A percentile compares a stretch with the other conserved stretches of the same genome.
Evolutionary conservation across 1,140 invertebrate genomes (phyloP).

Genomic region (Meloidogyne hapla): DNA sequence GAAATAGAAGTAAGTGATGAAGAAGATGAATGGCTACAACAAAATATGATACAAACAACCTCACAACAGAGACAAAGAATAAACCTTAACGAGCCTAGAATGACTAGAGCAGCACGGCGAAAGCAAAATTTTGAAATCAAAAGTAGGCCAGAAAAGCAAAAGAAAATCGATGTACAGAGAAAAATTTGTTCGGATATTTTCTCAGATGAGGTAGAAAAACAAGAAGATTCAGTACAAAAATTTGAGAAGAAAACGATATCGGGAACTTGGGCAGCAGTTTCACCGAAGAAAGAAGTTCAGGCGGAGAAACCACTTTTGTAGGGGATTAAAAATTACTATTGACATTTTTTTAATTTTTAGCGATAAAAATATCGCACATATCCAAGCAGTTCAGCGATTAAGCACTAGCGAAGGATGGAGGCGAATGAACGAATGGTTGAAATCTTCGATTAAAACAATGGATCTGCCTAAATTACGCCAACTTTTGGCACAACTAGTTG

Average conservation of each 20-base stretch:
- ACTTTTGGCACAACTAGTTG: conserved; percentile 15
- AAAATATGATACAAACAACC: background rate
- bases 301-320: background rate
- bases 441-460: conserved; percentile 9
- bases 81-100: background rate
- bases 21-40: background rate
- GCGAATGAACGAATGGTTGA: conserved; percentile 25
- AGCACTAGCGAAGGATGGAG: conserved; percentile 23
- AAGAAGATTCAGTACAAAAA: background rate
- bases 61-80: background rate
- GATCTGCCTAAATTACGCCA: conserved; percentile 10
- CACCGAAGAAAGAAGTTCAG: conserved; percentile 5
- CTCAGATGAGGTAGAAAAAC: background rate
- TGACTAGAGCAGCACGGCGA: background rate
- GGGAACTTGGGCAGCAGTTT: background rate
- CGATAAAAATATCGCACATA: conserved; percentile 6
- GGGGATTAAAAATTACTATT: background rate
- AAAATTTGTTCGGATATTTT: background rate
- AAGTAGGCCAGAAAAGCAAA: conserved; percentile 5
- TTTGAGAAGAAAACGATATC: background rate
- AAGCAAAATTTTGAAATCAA: background rate
- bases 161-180: no score
- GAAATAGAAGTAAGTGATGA: conserved; percentile 1
- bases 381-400: conserved; percentile 17
- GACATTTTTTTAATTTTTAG: conserved; percentile 9